Evolutionary conservation across 35 echinoderm and acorn worm genomes (phyloP), one percentile per base, ranked within the genome.

Genomic region (Heliocidaris erythrogramma): DNA sequence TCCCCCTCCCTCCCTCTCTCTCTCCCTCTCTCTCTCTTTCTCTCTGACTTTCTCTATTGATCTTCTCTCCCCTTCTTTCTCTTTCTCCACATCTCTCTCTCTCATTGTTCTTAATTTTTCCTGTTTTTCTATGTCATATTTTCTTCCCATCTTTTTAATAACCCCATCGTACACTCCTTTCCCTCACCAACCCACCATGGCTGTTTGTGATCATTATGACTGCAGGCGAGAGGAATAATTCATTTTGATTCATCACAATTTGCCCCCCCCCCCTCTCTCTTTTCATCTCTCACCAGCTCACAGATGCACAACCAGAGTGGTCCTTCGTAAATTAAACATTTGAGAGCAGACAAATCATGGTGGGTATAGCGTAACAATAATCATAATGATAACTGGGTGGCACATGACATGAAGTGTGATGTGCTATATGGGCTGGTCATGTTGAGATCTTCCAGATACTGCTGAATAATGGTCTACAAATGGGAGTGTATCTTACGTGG

Each of bases 351-450:
- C 65, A 78, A 78, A 78, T 78, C 65, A 6, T 78, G 65, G 65
- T 78, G 65, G 27, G 65, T 78, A 78, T 78, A 78, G n/a, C 65
- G 65, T 78, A 78, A 78, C 65, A 78, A 78, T 78, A 78, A 78
- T 78, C 65, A 78, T 78, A 78, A 78, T 78, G 65, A 78, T 78
- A 78, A 78, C 65, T 78, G 65, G 65, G 65, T 78, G 65, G 65
- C 65, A 78, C 65, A 17, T 78, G 65, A 78, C 65, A 78, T 78
- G 65, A 78, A 78, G 65, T 78, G 65, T 78, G 65, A 18, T 18
- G 17, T 78, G 65, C 27, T 78, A 78, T 78, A 78, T 78, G 65
- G 65, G 5, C 18, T 78, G 65, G 65, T 78, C 65, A 78, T 42
- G 35, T 78, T n/a, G 21, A 78, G 8, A 7, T 7, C 17, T 78